A percentile compares a stretch with the other conserved stretches of the same genome.
Evolutionary conservation across 2,797 vertebrate genomes (phyloP).

Genomic region (Anableps anableps): DNA sequence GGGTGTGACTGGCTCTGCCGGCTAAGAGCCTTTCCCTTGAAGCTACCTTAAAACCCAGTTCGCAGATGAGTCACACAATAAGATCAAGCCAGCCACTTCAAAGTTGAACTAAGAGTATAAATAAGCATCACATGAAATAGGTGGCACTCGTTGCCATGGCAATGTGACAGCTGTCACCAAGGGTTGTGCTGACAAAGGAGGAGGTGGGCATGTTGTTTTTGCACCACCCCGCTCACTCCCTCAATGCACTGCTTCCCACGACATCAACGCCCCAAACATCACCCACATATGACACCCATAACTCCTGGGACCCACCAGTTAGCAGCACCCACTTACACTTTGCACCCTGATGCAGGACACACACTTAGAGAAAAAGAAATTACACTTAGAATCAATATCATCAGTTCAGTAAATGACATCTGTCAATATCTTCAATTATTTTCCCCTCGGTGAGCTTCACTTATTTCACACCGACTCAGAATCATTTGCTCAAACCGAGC

Average conservation of each 20-base stretch:
- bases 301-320: conserved; percentile 25
- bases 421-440: conserved; percentile 15
- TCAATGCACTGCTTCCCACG: conserved; percentile 32
- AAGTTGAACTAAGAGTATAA: conserved; percentile 68
- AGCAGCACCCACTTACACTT: conserved; percentile 22
- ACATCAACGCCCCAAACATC: conserved; percentile 55
- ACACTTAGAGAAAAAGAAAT: background rate
- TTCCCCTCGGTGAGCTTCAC: background rate
- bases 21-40: conserved; percentile 28
- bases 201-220: conserved; percentile 49
- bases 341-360: conserved; percentile 6
- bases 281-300: conserved; percentile 50
- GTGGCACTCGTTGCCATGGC: conserved; percentile 57
- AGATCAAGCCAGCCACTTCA: conserved; percentile 50
- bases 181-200: conserved; percentile 49
- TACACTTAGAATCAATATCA: conserved; percentile 23
- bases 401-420: conserved; percentile 34
- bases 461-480: conserved; percentile 30
- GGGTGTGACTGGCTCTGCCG: conserved; percentile 12
- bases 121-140: conserved; percentile 57
- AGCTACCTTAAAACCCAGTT: conserved; percentile 29
- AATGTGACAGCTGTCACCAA: conserved; percentile 65
- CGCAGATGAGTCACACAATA: conserved; percentile 46
- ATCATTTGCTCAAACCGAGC: conserved; percentile 6
- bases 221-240: conserved; percentile 36